These are phyloP conservation scores for Zaprionus camerounensis DNA, from an alignment of 1,140 invertebrate genomes.

Conservation along the genomic window DNA sequence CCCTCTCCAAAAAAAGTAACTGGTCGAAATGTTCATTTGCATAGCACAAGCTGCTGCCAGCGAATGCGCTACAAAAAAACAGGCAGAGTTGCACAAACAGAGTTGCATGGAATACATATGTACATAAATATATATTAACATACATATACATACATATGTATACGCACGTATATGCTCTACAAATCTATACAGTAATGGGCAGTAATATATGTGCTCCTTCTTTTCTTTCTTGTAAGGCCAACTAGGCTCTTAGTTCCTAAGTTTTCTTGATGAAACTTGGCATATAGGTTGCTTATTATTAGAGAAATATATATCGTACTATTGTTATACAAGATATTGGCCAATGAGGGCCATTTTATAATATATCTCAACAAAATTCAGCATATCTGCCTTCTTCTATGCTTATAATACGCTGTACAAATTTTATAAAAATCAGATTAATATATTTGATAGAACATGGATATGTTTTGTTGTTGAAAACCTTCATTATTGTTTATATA, in stretches of 20 bases:
- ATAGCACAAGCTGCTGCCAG: constrained; percentile 74
- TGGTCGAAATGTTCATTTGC: constrained; percentile 69
- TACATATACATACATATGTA: background rate
- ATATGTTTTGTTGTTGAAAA: too few relatives aligned
- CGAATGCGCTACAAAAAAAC: constrained; percentile 26
- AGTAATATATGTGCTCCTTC: background rate
- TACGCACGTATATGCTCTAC: background rate
- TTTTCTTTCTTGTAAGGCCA: background rate
- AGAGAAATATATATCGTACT: too few relatives aligned
- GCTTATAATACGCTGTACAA: too few relatives aligned
- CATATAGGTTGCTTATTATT: too few relatives aligned
- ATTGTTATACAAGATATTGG: too few relatives aligned
- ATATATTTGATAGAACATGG: too few relatives aligned
- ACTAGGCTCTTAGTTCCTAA: background rate
- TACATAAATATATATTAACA: constrained; percentile 36
- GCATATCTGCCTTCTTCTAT: too few relatives aligned
- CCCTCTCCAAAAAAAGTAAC: constrained; percentile 53
- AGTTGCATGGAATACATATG: background rate
- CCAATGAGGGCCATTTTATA: too few relatives aligned
- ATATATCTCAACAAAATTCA: too few relatives aligned
- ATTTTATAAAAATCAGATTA: too few relatives aligned
- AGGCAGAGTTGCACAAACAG: constrained; percentile 25
- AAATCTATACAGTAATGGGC: background rate
- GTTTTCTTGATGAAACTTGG: background rate
- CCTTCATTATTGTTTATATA: too few relatives aligned